Base-by-base conservation (phyloP, 2,113 vertebrate species). In the Cynoglossus semilaevis region DNA sequence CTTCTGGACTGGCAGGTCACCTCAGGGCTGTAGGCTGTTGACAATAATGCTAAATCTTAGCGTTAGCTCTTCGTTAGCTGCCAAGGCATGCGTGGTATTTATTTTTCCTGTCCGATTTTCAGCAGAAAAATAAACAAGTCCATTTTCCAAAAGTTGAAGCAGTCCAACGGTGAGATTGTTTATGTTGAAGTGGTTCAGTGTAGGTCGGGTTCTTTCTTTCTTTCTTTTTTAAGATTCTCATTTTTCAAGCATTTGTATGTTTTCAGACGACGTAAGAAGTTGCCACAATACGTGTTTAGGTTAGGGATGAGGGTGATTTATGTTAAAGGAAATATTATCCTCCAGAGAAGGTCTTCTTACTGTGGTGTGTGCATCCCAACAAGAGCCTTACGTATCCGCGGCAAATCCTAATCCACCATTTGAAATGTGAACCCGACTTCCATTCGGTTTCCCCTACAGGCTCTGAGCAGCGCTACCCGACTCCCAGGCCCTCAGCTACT, bases 341-440 rank as follows among this genome's bases (percentile, higher is more conserved):
- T 29, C 57, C 11, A 35, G 43, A 67, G 53, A 48, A 37, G 61
- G 58, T 45, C 48, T 57, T 65, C 49, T 37, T 22, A 14, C 35
- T 18, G 43, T 66, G 35, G 29, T 51, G 29, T 51, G 54, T 67
- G 63, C 62, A 29, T 63, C 63, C 60, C 63, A 53, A 72, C 42
- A 58, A 69, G 55, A 60, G 59, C 18, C 18, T 63, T 72, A 44
- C 76, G 79, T 65, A 65, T 81, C 56, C 74, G 70, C 56, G 80
- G 65, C 64, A 64, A 51, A 8, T 51, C 68, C 75, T 85, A 85
- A 85, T 84, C 80, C 80, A 72, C 67, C 79, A 45, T 72, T 82
- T 0, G 75, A 85, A 81, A 80, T 80, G 64, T 55, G 71, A 85
- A 79, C 70, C 85, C 82, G 76, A 82, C 78, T 79, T 69, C 76